Conservation (phyloP, 2,797 vertebrate species). For the Phylloscopus collybita region DNA sequence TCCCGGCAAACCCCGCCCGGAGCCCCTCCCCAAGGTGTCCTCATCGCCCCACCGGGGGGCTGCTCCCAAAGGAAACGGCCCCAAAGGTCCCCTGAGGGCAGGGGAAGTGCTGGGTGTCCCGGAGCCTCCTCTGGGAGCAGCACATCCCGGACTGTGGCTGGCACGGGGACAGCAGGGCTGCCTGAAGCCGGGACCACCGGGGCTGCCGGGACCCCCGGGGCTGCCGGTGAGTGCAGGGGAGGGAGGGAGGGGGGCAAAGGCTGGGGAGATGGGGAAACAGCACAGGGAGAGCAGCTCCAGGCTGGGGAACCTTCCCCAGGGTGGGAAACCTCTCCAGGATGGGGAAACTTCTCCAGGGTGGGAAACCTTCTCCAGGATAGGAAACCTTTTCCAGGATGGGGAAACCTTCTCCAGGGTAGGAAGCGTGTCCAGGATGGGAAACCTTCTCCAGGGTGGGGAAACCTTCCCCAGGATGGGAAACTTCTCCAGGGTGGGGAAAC, state of each 20-base stretch:
- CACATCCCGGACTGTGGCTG: not conserved
- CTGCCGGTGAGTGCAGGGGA: slow-evolving; percentile 76
- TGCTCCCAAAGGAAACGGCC: not conserved
- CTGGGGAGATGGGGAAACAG: not conserved
- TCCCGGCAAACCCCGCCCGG: slow-evolving; percentile 72
- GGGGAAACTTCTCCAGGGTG: not conserved
- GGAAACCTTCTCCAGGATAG: rapidly evolving
- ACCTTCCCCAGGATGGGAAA: rapidly evolving
- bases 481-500: not conserved
- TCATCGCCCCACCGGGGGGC: rapidly evolving
- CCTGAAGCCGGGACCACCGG: slow-evolving; percentile 74
- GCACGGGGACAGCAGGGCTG: slow-evolving; percentile 55
- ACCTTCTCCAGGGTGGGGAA: too few species aligned
- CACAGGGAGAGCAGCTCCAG: not conserved
- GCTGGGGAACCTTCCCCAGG: not conserved
- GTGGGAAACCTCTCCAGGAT: not conserved
- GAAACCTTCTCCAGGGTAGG: too few species aligned
- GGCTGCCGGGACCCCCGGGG: slow-evolving; percentile 79
- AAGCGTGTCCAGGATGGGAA: too few species aligned
- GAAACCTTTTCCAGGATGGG: not conserved
- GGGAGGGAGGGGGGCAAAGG: not conserved
- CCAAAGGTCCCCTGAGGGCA: not conserved
- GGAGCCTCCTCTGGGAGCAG: rapidly evolving
- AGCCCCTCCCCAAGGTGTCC: not conserved
- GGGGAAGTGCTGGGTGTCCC: rapidly evolving